phyloP scores from a whole-genome alignment of 2,797 vertebrate species.

The Sebastiscus albofasciatus region DNA sequence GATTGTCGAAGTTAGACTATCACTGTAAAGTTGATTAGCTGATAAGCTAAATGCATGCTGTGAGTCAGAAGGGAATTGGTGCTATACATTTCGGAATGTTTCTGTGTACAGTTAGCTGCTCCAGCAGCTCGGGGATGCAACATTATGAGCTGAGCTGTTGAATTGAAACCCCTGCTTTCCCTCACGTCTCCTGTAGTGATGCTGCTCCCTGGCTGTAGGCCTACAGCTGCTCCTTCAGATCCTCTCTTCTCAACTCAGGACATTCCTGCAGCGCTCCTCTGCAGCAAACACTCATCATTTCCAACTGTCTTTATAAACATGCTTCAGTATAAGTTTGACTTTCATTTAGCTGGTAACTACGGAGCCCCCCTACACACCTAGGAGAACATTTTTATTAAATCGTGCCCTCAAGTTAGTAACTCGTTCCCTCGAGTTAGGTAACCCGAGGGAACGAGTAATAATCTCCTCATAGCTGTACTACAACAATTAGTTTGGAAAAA shows the following conservation, averaged over 20 bases:
- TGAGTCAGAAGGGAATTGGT: not conserved
- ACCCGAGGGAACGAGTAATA: no score
- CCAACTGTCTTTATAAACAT: not conserved
- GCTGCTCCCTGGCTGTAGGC: not conserved
- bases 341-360: not conserved
- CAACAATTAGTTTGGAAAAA: no score
- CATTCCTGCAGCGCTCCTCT: not conserved
- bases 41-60: not conserved
- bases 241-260: no score
- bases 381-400: no score
- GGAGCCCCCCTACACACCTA: no score
- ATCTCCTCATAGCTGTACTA: no score
- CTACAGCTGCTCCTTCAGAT: no score
- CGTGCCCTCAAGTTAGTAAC: no score
- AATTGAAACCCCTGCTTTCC: not conserved
- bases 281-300: not conserved
- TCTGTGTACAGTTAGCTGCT: not conserved
- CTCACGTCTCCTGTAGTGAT: not conserved
- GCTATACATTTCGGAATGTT: not conserved
- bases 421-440: no score
- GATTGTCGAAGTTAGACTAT: not conserved
- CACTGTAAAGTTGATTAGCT: not conserved
- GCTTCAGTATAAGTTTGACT: not conserved
- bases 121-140: not conserved
- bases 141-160: not conserved